These are phyloP conservation scores for Musca domestica DNA, from an alignment of 1,140 invertebrate genomes.

Conservation along the genomic window DNA sequence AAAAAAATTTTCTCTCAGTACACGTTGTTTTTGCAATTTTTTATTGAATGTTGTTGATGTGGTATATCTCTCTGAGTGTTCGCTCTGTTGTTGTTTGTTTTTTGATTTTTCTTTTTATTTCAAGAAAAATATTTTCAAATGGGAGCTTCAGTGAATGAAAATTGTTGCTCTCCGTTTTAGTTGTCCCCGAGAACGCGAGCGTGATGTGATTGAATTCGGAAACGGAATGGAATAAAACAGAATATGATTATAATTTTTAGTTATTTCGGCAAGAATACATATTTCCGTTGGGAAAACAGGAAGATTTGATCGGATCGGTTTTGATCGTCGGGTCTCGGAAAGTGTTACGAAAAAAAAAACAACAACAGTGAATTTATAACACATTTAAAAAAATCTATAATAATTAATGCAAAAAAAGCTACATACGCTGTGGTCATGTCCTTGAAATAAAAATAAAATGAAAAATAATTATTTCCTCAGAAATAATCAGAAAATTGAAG, in stretches of 20 bases:
- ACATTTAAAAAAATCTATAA: background rate
- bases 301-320: background rate
- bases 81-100: background rate
- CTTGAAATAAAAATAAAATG: too few species aligned
- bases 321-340: background rate
- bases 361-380: background rate
- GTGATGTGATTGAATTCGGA: conserved; percentile 9
- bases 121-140: background rate
- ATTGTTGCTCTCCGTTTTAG: conserved; percentile 3
- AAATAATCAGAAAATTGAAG: too few species aligned
- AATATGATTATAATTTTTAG: too few species aligned
- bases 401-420: background rate
- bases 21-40: too few species aligned
- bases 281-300: background rate
- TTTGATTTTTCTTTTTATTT: background rate
- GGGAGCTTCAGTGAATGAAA: background rate
- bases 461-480: too few species aligned
- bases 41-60: too few species aligned
- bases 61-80: too few species aligned
- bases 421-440: too few species aligned
- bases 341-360: too few species aligned
- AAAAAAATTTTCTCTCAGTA: too few species aligned
- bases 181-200: conserved; percentile 1
- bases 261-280: too few species aligned
- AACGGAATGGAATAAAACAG: too few species aligned